These are phyloP conservation scores for Turnix velox DNA, from an alignment of 2,113 vertebrate genomes.

Conservation along the genomic window DNA sequence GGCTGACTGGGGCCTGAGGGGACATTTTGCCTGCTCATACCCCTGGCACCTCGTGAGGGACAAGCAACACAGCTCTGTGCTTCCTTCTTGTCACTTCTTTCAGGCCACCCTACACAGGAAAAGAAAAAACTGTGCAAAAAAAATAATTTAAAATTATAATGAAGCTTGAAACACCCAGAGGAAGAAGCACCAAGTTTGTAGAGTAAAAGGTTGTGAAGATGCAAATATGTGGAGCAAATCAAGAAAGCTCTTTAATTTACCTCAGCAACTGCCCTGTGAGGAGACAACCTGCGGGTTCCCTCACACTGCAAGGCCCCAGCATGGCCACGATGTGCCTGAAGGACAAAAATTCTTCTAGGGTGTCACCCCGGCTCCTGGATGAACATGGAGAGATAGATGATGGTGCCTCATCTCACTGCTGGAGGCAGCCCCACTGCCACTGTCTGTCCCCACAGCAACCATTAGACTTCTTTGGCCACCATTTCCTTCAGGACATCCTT, in stretches of 20 bases:
- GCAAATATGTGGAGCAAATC: background rate
- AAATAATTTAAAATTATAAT: too few species aligned
- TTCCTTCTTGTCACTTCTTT: background rate
- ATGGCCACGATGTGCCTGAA: accelerated
- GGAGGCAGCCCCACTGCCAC: accelerated
- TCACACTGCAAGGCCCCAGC: accelerated
- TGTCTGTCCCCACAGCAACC: accelerated
- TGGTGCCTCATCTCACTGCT: accelerated
- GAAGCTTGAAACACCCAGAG: background rate
- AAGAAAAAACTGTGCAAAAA: accelerated
- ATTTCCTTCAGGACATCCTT: accelerated
- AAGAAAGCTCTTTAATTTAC: background rate
- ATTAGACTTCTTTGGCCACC: accelerated
- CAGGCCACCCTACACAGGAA: too few species aligned
- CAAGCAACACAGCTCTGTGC: accelerated
- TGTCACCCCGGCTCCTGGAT: background rate
- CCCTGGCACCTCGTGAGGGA: background rate
- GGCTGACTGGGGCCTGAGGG: background rate
- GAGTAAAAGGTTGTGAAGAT: background rate
- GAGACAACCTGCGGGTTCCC: accelerated
- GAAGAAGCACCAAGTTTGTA: background rate
- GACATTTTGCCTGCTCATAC: accelerated
- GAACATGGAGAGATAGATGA: accelerated
- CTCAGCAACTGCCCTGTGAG: background rate
- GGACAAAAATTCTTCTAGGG: accelerated